A percentile compares a stretch with the other conserved stretches of the same genome.
phyloP scores from a whole-genome alignment of 2,888 invertebrate genomes.

The Mechanitis mazaeus region DNA sequence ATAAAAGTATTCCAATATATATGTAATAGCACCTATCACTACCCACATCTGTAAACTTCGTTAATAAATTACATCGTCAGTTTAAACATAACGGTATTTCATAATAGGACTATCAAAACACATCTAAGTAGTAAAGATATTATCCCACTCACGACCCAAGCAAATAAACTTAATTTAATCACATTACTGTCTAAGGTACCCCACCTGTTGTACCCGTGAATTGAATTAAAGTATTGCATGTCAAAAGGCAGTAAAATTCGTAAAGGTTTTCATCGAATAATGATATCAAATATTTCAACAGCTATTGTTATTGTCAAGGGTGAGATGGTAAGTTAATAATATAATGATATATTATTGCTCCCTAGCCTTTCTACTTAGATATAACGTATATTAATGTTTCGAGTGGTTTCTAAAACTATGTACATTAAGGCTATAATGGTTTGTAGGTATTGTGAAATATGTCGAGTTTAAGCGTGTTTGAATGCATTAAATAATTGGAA shows the following conservation, averaged over 20 bases:
- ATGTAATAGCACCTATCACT: not conserved
- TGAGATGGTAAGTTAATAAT: conserved; percentile 76
- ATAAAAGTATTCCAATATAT: conserved; percentile 14
- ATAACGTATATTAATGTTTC: conserved; percentile 41
- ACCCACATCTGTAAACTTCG: not conserved
- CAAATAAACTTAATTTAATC: conserved; percentile 41
- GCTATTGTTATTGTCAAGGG: conserved; percentile 74
- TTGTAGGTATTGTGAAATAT: conserved; percentile 9
- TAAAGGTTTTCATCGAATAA: conserved; percentile 56
- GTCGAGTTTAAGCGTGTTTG: conserved; percentile 13
- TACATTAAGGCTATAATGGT: conserved; percentile 33
- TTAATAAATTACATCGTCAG: conserved; percentile 16
- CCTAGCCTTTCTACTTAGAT: conserved; percentile 56
- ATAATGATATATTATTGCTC: conserved; percentile 72
- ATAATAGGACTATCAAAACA: conserved; percentile 31
- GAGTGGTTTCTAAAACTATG: conserved; percentile 20
- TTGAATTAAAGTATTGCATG: conserved; percentile 73
- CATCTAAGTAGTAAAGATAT: conserved; percentile 53
- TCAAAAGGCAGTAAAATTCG: conserved; percentile 61
- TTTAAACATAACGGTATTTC: conserved; percentile 18
- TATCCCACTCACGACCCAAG: conserved; percentile 60
- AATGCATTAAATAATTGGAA: conserved; percentile 49
- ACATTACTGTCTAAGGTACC: conserved; percentile 39
- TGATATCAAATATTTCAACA: conserved; percentile 73
- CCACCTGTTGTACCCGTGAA: conserved; percentile 56